A percentile compares a stretch with the other conserved stretches of the same genome.
phyloP scores from a whole-genome alignment of 1,140 invertebrate genomes.

The Heliconius melpomene region DNA sequence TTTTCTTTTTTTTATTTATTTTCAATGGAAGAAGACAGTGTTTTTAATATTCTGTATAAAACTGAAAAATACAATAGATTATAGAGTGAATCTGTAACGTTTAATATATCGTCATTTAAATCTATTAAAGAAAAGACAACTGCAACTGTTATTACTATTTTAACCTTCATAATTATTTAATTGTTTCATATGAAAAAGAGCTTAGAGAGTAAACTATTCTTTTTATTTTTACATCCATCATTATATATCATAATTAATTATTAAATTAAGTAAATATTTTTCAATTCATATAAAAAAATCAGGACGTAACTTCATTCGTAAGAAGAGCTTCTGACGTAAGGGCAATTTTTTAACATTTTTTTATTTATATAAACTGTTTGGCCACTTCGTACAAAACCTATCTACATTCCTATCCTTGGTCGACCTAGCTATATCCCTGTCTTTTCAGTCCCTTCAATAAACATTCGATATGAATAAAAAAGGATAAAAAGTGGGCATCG shows the following conservation, averaged over 20 bases:
- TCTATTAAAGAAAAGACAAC: constrained; percentile 3
- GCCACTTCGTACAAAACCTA: constrained; percentile 75
- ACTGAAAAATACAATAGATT: constrained; percentile 6
- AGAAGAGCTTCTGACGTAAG: constrained; percentile 17
- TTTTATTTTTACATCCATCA: not conserved
- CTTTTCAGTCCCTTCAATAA: constrained; percentile 70
- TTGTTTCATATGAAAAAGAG: constrained; percentile 8
- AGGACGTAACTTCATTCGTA: constrained; percentile 15
- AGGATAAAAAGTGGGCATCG: constrained; percentile 57
- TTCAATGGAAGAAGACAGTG: not conserved
- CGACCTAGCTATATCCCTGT: constrained; percentile 72
- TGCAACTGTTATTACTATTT: constrained; percentile 24
- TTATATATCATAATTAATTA: not conserved
- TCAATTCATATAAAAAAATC: constrained; percentile 11
- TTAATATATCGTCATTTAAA: constrained; percentile 7
- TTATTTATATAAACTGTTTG: constrained; percentile 50
- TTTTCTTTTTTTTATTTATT: constrained; percentile 3
- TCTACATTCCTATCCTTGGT: constrained; percentile 60
- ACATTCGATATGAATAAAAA: constrained; percentile 64
- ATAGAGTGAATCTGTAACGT: not conserved
- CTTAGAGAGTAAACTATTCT: not conserved
- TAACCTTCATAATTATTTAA: constrained; percentile 22
- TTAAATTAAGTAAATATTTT: constrained; percentile 7
- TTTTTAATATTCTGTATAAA: constrained; percentile 12
- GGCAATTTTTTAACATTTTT: constrained; percentile 51